phyloP scores from a whole-genome alignment of 2,888 invertebrate species.

The Acrocyrtus sp. region DNA sequence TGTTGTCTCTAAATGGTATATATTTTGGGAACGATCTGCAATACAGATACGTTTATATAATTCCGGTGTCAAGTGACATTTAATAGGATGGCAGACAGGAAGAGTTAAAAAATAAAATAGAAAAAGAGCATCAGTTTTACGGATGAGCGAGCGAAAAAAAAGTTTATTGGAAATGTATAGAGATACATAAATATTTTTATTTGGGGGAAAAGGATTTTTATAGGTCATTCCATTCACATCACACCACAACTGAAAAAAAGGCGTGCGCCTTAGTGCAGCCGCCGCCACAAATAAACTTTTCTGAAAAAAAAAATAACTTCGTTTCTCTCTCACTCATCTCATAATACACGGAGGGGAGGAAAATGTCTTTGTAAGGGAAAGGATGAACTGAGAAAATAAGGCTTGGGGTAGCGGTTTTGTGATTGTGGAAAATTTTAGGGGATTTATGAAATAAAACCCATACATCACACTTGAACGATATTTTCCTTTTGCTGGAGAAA shows the following conservation, averaged over 20 bases:
- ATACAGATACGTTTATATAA: background rate
- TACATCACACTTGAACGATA: constrained; percentile 5
- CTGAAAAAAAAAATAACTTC: no score
- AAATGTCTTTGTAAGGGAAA: no score
- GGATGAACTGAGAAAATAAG: no score
- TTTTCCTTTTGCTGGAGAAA: constrained; percentile 15
- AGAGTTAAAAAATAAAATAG: background rate
- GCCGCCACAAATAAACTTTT: no score
- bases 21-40: background rate
- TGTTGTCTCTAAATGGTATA: no score
- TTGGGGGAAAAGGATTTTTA: background rate
- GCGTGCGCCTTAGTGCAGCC: no score
- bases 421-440: constrained; percentile 8
- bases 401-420: background rate
- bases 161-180: background rate
- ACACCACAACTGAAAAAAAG: no score
- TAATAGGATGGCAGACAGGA: background rate
- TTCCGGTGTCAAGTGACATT: background rate
- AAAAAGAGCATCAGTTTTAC: no score
- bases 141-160: background rate
- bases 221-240: background rate
- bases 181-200: background rate
- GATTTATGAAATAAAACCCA: constrained; percentile 16
- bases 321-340: no score
- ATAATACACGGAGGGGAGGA: no score